These are phyloP conservation scores for Portunus trituberculatus DNA, from an alignment of 1,140 invertebrate species.

Conservation along the genomic window DNA sequence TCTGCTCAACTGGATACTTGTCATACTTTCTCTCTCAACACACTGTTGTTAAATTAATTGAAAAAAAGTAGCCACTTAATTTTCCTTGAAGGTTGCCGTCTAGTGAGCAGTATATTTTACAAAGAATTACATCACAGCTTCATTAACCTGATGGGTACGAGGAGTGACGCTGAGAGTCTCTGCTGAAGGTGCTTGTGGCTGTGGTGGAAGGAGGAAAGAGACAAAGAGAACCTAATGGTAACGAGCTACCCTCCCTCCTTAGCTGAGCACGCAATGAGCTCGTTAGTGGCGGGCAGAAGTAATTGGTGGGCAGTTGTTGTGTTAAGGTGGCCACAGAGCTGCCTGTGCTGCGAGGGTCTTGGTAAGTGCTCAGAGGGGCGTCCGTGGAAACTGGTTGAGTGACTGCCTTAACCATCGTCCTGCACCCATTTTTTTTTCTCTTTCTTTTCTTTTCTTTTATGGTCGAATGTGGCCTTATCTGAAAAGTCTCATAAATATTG, in stretches of 20 bases:
- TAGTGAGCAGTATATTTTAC: not conserved
- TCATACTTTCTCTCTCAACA: not conserved
- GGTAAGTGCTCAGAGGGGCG: not conserved
- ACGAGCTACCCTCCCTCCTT: not conserved
- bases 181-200: not conserved
- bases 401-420: not conserved
- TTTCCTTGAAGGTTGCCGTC: not conserved
- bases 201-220: not conserved
- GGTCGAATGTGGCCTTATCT: not conserved
- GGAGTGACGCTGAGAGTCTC: not conserved
- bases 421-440: not conserved
- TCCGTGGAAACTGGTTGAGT: too few relatives aligned
- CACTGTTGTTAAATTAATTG: not conserved
- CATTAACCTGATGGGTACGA: not conserved
- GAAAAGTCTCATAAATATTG: not conserved
- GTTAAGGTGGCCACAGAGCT: not conserved
- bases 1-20: not conserved
- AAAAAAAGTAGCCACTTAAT: not conserved
- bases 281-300: not conserved
- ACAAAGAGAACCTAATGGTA: not conserved
- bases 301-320: not conserved
- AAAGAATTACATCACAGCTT: not conserved
- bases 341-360: not conserved
- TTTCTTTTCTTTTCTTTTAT: not conserved
- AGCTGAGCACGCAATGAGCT: conserved; percentile 16